A percentile compares a stretch with the other conserved stretches of the same genome.
phyloP scores from a whole-genome alignment of 2,888 invertebrate species.

The Stenodema calcarata region DNA sequence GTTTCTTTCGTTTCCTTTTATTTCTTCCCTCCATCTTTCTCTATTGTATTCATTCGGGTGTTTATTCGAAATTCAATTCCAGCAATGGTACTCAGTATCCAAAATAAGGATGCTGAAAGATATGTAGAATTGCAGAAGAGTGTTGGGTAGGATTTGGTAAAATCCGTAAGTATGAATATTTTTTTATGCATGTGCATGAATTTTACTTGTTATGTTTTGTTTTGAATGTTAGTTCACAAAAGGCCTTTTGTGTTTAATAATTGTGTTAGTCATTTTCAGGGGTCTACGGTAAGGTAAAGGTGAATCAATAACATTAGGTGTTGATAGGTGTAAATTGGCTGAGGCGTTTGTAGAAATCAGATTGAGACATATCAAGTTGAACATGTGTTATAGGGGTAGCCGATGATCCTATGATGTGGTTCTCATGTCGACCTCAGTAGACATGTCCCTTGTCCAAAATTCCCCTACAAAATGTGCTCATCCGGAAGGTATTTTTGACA shows the following conservation, averaged over 20 bases:
- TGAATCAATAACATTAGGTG: not conserved
- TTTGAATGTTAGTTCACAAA: not conserved
- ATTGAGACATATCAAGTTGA: not conserved
- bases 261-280: not conserved
- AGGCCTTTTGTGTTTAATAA: constrained; percentile 28
- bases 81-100: not conserved
- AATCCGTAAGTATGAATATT: not conserved
- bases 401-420: not conserved
- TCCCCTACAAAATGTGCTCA: not conserved
- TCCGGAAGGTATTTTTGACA: not conserved
- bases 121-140: not conserved
- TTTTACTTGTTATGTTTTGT: not conserved
- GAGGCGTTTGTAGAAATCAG: not conserved
- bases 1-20: not conserved
- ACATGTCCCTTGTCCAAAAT: not conserved
- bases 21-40: not conserved
- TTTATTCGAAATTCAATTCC: not conserved
- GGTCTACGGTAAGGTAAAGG: not conserved
- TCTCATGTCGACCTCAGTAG: not conserved
- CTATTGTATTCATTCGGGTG: not conserved
- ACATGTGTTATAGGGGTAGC: not conserved
- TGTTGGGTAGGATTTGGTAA: too few relatives aligned
- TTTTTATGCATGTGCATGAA: not conserved
- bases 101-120: not conserved
- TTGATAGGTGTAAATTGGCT: not conserved